A percentile compares a stretch with the other conserved stretches of the same genome.
phyloP scores from a whole-genome alignment of 2,888 invertebrate species.

The Julus scanicus region DNA sequence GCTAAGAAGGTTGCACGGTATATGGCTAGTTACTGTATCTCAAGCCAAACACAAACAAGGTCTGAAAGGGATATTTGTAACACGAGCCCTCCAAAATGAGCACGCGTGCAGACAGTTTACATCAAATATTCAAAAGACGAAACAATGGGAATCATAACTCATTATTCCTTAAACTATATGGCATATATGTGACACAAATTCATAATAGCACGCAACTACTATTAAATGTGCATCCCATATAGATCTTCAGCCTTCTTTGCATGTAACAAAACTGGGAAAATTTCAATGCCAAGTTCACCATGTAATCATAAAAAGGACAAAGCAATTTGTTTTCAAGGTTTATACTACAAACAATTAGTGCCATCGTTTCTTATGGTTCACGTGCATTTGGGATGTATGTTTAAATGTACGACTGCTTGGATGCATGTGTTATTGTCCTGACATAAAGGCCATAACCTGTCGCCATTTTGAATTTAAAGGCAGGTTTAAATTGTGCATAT shows the following conservation, averaged over 20 bases:
- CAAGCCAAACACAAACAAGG: background rate
- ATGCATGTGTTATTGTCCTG: background rate
- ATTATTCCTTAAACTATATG: constrained; percentile 13
- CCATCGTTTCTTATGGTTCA: background rate
- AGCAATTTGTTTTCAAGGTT: no score
- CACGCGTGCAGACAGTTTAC: background rate
- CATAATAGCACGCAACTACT: background rate
- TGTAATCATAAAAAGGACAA: background rate
- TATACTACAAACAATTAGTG: background rate
- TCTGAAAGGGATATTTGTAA: background rate
- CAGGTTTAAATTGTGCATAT: background rate
- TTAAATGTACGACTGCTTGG: no score
- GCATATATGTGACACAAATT: background rate
- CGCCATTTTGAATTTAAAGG: no score
- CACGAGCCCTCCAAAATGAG: background rate
- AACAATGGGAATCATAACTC: constrained; percentile 8
- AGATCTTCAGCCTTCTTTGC: background rate
- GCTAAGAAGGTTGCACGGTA: background rate
- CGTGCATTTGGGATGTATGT: background rate
- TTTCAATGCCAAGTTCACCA: background rate
- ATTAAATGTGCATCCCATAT: background rate
- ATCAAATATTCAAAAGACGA: constrained; percentile 20
- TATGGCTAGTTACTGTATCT: background rate
- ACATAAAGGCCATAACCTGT: background rate
- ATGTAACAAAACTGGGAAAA: background rate